These are phyloP conservation scores for Malachius bipustulatus DNA, from an alignment of 2,888 invertebrate genomes.

Conservation along the genomic window DNA sequence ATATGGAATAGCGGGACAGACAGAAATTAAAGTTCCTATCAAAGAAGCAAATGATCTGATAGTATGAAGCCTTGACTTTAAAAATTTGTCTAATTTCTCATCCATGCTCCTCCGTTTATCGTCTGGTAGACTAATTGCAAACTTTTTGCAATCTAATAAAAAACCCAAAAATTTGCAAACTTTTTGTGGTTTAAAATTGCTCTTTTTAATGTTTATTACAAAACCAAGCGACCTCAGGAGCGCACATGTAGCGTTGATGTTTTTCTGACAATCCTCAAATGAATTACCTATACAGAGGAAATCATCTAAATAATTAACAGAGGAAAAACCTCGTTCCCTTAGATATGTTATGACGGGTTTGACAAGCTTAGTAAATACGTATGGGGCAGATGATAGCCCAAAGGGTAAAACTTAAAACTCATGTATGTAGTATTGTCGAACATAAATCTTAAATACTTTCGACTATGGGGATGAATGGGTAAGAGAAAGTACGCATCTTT, in stretches of 20 bases:
- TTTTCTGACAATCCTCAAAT: conserved; percentile 8
- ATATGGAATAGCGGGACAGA: conserved; percentile 17
- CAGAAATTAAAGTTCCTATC: conserved; percentile 14
- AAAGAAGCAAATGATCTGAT: conserved; percentile 15
- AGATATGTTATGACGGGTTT: conserved; percentile 17
- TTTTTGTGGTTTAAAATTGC: conserved; percentile 12
- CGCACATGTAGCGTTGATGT: conserved; percentile 2
- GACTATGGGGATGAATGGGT: conserved; percentile 15
- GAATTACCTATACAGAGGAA: conserved; percentile 15
- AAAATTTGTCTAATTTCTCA: neutral
- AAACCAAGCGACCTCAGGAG: conserved; percentile 16
- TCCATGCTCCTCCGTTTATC: conserved; percentile 4
- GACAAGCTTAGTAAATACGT: conserved; percentile 23
- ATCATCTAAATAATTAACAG: conserved; percentile 19
- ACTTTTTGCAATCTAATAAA: too few species aligned
- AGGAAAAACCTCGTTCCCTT: conserved; percentile 14
- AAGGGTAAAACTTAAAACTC: conserved; percentile 23
- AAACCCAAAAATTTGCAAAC: conserved; percentile 17
- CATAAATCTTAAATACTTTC: conserved; percentile 20
- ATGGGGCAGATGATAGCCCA: conserved; percentile 21
- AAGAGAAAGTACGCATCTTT: conserved; percentile 20
- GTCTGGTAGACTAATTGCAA: too few species aligned
- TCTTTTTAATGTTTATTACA: conserved; percentile 17
- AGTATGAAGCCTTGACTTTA: neutral
- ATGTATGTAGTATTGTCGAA: conserved; percentile 18